Base-by-base conservation (phyloP, 2,113 vertebrate species). In the Gadus macrocephalus region DNA sequence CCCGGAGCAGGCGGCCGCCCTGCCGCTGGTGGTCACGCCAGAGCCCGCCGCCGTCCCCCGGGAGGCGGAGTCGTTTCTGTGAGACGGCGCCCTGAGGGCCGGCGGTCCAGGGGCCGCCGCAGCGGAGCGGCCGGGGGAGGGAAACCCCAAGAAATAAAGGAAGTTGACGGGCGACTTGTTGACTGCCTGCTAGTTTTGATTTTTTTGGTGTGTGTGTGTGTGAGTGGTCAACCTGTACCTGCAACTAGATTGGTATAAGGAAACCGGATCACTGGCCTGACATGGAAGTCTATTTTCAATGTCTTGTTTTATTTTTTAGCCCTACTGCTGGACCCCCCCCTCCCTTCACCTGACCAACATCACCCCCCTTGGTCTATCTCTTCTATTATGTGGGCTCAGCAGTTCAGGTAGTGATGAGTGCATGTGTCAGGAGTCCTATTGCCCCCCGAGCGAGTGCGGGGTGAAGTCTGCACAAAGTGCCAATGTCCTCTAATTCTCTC, bases 21-120 rank as follows among this genome's bases (percentile, higher is more conserved):
- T 80, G 31, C 70, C 81, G 78, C 77, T 83, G 69, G 6, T 17
- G n/a, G 75, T 81, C 15, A 74, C 11, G 42, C 62, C 78, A 3
- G 85, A 85, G 28, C n/a, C 64, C 0, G 75, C 81, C 14, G 70
- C 77, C 0, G 59, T 60, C 62, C 3, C 84, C 1, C 85, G 77
- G 28, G 92, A 93, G 75, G 86, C 90, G 63, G 92, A 93, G 86
- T 93, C 91, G 0, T 92, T 91, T 60, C 85, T 93, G 84, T 93
- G 89, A 91, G 81, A 73, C 64, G 15, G 62, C 61, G 20, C 42
- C 11, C 64, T 55, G 53, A 53, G 72, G 15, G 15, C 17, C 17
- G 27, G 6, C 61, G n/a, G 53, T 49, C 64, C 59, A 53, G 31
- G 72, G 15, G 5, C 14, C 17, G 42, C 3, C 9, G 42, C 12